Evolutionary conservation across 2,888 invertebrate genomes (phyloP).

Genomic region (Pristionchus arcanus): DNA sequence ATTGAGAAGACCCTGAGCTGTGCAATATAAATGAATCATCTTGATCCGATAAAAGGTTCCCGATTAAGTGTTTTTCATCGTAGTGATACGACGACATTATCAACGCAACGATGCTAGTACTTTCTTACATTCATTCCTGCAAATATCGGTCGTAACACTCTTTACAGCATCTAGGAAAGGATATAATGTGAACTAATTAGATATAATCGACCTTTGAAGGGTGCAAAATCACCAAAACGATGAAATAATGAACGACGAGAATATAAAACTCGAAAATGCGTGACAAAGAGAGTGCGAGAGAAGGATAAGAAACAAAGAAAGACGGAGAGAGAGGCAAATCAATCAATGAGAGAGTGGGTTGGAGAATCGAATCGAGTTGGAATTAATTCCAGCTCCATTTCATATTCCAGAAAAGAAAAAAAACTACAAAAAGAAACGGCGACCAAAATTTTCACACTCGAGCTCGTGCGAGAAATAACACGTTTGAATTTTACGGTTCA

Average conservation of each 20-base stretch:
- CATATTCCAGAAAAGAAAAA: constrained; percentile 17
- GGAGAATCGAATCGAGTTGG: too few relatives aligned
- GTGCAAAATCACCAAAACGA: not conserved
- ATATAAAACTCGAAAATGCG: constrained; percentile 51
- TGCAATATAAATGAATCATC: constrained; percentile 45
- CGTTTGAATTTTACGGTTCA: not conserved
- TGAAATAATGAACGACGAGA: not conserved
- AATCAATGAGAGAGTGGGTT: constrained; percentile 43
- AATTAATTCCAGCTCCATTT: not conserved
- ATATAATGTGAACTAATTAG: not conserved
- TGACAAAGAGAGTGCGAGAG: constrained; percentile 48
- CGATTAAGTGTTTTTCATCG: constrained; percentile 70
- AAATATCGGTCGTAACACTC: not conserved
- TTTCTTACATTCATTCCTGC: constrained; percentile 26
- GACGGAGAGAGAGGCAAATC: constrained; percentile 52
- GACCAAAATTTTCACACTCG: not conserved
- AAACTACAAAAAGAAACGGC: not conserved
- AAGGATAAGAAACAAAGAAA: constrained; percentile 42
- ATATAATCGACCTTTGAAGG: not conserved
- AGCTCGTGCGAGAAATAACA: constrained; percentile 18
- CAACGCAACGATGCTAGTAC: not conserved
- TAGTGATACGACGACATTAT: constrained; percentile 35
- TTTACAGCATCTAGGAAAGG: not conserved
- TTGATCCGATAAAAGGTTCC: constrained; percentile 64
- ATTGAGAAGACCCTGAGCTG: constrained; percentile 41